These are phyloP conservation scores for Nycteola revayana DNA, from an alignment of 2,888 invertebrate species.

Conservation along the genomic window DNA sequence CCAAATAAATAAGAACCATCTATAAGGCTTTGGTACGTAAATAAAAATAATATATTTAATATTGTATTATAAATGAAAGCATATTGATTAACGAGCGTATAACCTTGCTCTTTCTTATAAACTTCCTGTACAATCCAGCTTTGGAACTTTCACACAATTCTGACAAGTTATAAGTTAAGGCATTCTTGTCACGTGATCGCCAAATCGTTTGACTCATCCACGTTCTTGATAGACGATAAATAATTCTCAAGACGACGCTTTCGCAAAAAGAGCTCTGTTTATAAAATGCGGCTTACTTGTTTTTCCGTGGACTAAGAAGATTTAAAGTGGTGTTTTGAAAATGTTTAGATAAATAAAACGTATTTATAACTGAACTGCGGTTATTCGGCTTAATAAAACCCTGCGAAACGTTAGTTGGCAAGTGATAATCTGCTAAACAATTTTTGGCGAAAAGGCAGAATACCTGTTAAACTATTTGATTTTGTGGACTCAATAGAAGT, in stretches of 20 bases:
- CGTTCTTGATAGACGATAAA: constrained; percentile 48
- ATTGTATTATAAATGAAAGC: constrained; percentile 20
- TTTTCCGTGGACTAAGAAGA: too few relatives aligned
- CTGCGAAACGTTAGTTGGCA: too few relatives aligned
- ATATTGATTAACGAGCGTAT: constrained; percentile 31
- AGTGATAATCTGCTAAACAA: too few relatives aligned
- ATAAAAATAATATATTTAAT: constrained; percentile 21
- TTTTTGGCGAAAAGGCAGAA: too few relatives aligned
- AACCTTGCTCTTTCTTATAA: constrained; percentile 37
- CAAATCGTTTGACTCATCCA: constrained; percentile 60
- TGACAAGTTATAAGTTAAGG: constrained; percentile 37
- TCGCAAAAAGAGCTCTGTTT: constrained; percentile 37
- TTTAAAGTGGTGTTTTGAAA: too few relatives aligned
- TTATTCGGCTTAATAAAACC: too few relatives aligned
- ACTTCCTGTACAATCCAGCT: constrained; percentile 30
- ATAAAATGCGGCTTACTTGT: constrained; percentile 5
- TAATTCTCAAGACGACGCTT: constrained; percentile 53
- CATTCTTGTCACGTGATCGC: constrained; percentile 63
- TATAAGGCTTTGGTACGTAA: background rate
- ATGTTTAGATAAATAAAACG: too few relatives aligned
- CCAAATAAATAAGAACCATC: background rate
- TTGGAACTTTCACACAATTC: constrained; percentile 33
- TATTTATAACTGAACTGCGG: too few relatives aligned
- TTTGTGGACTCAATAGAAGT: too few relatives aligned
- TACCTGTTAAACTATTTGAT: too few relatives aligned